Percentiles rank a stretch among this genome's conserved stretches.
Evolutionary conservation across 2,888 invertebrate genomes (phyloP).

Genomic region (Zhengitettix transpicula): DNA sequence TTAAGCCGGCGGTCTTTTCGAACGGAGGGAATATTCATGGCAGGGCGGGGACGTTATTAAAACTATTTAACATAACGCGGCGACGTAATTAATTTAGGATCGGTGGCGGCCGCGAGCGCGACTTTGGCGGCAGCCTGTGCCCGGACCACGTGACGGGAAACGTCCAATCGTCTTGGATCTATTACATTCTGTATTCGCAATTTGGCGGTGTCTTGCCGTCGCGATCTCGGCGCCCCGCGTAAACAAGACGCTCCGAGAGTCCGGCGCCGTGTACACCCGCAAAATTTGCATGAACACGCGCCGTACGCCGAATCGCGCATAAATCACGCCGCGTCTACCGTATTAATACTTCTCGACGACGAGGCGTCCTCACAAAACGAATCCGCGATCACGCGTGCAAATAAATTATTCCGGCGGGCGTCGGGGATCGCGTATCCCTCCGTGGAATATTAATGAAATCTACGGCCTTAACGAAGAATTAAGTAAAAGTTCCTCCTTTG

Average conservation of each 20-base stretch:
- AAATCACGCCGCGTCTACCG: too few species aligned
- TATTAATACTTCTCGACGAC: too few species aligned
- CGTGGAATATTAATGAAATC: constrained; percentile 10
- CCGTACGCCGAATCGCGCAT: not conserved
- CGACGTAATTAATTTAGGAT: not conserved
- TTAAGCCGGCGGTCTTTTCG: not conserved
- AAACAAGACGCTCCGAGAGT: too few species aligned
- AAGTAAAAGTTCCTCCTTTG: constrained; percentile 7
- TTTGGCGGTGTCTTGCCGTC: constrained; percentile 10
- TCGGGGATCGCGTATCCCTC: too few species aligned
- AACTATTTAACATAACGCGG: too few species aligned
- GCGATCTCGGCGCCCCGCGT: not conserved
- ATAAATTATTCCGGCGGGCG: too few species aligned
- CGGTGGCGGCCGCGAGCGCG: not conserved
- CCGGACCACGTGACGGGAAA: constrained; percentile 13
- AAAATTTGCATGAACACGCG: not conserved
- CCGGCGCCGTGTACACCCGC: not conserved
- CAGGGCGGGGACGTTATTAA: too few species aligned
- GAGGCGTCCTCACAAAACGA: too few species aligned
- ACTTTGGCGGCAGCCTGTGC: constrained; percentile 7
- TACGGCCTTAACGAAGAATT: constrained; percentile 9
- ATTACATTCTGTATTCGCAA: constrained; percentile 11
- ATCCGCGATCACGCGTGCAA: too few species aligned
- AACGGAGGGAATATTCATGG: too few species aligned
- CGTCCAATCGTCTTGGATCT: constrained; percentile 12